Evolutionary conservation across 2,797 vertebrate species (phyloP).

Genomic region (Pangasius mekongensis): DNA sequence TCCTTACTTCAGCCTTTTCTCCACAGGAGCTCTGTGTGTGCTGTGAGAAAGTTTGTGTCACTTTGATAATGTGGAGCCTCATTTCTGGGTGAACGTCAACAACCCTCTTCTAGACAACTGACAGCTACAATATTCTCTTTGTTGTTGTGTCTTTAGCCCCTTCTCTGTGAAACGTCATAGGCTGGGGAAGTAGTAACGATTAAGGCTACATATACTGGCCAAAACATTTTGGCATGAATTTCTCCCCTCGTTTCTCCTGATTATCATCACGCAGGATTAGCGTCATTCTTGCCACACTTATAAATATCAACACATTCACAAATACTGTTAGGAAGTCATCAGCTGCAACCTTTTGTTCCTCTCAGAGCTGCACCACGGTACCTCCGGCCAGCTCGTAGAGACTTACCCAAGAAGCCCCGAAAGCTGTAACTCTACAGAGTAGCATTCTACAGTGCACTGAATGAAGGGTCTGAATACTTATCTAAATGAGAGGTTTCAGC

Average conservation of each 20-base stretch:
- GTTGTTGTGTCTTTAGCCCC: neutral
- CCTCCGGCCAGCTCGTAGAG: neutral
- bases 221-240: conserved; percentile 1
- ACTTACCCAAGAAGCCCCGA: neutral
- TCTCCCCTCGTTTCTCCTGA: neutral
- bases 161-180: neutral
- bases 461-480: neutral
- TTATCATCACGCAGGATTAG: neutral
- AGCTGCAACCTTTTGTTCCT: neutral
- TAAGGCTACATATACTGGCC: neutral
- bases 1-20: conserved; percentile 48
- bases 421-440: neutral
- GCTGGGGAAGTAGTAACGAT: neutral
- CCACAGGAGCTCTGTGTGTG: conserved; percentile 46
- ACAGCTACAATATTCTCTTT: neutral
- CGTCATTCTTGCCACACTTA: neutral
- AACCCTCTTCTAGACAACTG: conserved; percentile 3
- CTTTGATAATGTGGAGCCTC: conserved; percentile 30
- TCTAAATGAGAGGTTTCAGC: neutral
- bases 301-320: neutral
- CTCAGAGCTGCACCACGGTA: neutral
- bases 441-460: neutral
- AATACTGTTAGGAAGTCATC: conserved; percentile 1
- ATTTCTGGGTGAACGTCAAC: neutral
- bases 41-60: conserved; percentile 39